Evolutionary conservation across 2,888 invertebrate species (phyloP), one percentile per base, ranked within the genome.

Genomic region (Drosophila stalkeri): DNA sequence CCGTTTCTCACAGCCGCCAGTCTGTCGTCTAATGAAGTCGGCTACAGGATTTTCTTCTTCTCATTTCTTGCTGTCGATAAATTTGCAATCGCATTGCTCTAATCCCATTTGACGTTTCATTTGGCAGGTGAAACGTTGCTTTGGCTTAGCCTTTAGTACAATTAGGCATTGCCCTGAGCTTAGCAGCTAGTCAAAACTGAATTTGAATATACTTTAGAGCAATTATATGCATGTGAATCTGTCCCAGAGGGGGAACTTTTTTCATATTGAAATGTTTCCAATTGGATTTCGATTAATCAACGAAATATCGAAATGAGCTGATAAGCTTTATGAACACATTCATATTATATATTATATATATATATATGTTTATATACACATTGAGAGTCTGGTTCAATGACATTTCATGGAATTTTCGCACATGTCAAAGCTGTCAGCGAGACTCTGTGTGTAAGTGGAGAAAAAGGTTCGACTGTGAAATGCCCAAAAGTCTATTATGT

Each of bases 401-500:
- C 41, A 18, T 37, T 20, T 6, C 9, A 3, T 23, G 23, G 16
- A 37, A 16, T 35, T 37, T 8, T 14, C 1, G 3, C 20, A 18
- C 31, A 9, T 37, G 20, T 12, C 46, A 44, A 20, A 49, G 64
- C 51, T 75, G 76, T 56, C 62, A 62, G 14, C 39, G 67, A 20
- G 43, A 47, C 47, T 31, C 27, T 27, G 27, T 37, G 27, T 16
- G n/a, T 11, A 27, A 27, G 27, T 27, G 27, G 27, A n/a, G 41
- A 27, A 18, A 35, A 23, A 51, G 46, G 60, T 11, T 18, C 37
- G 64, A 39, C 66, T 60, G 66, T 33, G 63, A 76, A 69, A 69
- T 69, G 79, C 33, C 60, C 65, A 64, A 77, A 70, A 66, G 80
- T 70, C 65, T 79, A 78, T 79, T 77, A 78, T 75, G 75, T 37